A percentile compares a stretch with the other conserved stretches of the same genome.
These are phyloP conservation scores for Oryzaephilus surinamensis DNA, from an alignment of 1,140 invertebrate genomes.

Conservation along the genomic window DNA sequence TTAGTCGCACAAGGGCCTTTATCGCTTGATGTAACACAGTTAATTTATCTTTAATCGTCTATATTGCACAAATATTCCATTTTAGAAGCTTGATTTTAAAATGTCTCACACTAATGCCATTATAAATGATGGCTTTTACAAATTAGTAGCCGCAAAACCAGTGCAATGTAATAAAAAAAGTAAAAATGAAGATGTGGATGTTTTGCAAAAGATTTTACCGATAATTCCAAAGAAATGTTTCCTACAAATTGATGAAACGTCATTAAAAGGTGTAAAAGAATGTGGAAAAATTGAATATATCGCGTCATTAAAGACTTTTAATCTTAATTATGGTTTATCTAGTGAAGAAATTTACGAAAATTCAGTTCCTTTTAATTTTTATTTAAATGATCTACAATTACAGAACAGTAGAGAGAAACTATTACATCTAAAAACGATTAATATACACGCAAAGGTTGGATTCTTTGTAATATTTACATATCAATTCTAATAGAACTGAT, in stretches of 20 bases:
- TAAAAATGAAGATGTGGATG: slow-evolving; percentile 14
- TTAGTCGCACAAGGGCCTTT: slow-evolving; percentile 63
- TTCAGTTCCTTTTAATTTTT: slow-evolving; percentile 49
- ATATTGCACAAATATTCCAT: slow-evolving; percentile 10
- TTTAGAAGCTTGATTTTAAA: slow-evolving; percentile 60
- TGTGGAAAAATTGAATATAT: slow-evolving; percentile 44
- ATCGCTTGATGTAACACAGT: slow-evolving; percentile 55
- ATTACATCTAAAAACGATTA: slow-evolving; percentile 53
- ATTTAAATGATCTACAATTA: slow-evolving; percentile 53
- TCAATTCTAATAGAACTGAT: slow-evolving; percentile 35
- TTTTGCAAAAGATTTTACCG: slow-evolving; percentile 45
- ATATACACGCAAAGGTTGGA: slow-evolving; percentile 62
- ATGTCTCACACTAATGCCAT: slow-evolving; percentile 56
- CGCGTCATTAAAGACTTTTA: slow-evolving; percentile 24
- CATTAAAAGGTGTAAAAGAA: slow-evolving; percentile 53
- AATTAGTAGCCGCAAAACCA: slow-evolving; percentile 4
- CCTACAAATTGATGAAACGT: slow-evolving; percentile 50
- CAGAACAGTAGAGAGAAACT: slow-evolving; percentile 48
- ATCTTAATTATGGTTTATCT: slow-evolving; percentile 42
- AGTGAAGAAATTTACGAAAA: slow-evolving; percentile 23
- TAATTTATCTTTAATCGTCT: slow-evolving; percentile 1
- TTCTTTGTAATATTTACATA: slow-evolving; percentile 3
- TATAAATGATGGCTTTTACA: slow-evolving; percentile 54
- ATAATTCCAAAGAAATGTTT: slow-evolving; percentile 56
- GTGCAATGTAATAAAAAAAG: slow-evolving; percentile 7